Evolutionary conservation across 1,140 invertebrate genomes (phyloP).

Genomic region (Trissolcus basalis): DNA sequence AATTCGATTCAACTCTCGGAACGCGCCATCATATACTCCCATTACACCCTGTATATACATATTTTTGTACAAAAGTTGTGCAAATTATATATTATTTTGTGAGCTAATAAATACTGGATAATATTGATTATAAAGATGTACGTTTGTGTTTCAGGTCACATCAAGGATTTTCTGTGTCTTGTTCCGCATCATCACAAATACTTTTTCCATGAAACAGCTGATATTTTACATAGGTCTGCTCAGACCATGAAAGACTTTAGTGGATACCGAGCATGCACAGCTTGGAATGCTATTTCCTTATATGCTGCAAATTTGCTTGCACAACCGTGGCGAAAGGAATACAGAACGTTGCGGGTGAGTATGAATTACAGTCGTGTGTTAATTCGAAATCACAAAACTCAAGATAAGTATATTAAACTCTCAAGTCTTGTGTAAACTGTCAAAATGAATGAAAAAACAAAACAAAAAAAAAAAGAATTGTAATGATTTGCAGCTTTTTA

Average conservation of each 20-base stretch:
- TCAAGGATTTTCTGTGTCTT: conserved; percentile 85
- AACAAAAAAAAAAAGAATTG: no score
- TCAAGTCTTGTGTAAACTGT: no score
- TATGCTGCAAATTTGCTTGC: conserved; percentile 90
- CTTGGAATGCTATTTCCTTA: conserved; percentile 88
- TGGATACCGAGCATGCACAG: conserved; percentile 85
- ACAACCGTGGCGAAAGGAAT: conserved; percentile 93
- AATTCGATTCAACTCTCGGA: no score
- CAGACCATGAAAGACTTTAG: conserved; percentile 83
- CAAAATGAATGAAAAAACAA: no score
- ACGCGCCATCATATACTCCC: no score
- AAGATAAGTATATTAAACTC: no score
- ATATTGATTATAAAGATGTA: no score
- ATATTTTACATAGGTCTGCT: conserved; percentile 84
- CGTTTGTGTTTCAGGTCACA: conserved; percentile 80
- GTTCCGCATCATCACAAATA: conserved; percentile 89
- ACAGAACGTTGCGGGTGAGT: conserved; percentile 84
- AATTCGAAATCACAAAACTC: no score
- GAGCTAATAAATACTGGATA: no score
- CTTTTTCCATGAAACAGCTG: conserved; percentile 82
- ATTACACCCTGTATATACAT: no score
- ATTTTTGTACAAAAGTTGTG: neutral
- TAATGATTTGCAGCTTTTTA: conserved; percentile 83
- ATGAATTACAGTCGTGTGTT: no score
- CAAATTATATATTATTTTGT: no score